Conservation (phyloP, 2,888 invertebrate species). For the Portevinia maculata region DNA sequence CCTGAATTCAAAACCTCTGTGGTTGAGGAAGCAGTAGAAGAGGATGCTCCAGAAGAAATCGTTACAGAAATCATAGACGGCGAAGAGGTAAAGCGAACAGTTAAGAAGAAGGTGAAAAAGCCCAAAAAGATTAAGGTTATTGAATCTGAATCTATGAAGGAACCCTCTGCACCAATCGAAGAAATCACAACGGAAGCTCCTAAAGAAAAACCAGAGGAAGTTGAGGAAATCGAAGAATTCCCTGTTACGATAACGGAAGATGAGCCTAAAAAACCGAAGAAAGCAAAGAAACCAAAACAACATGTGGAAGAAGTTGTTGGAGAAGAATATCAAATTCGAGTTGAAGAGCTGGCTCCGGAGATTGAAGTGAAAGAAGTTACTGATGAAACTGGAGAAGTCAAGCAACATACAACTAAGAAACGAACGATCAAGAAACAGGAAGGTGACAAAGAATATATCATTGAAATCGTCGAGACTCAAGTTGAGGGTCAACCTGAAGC, state of each 20-base stretch:
- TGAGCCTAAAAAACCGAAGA: constrained; percentile 75
- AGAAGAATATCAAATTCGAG: constrained; percentile 77
- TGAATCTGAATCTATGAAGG: constrained; percentile 83
- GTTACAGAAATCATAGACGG: too few species aligned
- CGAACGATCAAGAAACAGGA: constrained; percentile 82
- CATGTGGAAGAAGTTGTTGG: constrained; percentile 50
- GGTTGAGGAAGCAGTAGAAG: constrained; percentile 78
- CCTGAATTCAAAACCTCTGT: constrained; percentile 70
- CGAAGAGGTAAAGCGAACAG: too few species aligned
- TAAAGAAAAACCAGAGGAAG: constrained; percentile 76
- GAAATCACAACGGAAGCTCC: constrained; percentile 42
- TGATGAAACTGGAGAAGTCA: constrained; percentile 78
- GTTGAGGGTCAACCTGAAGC: constrained; percentile 82
- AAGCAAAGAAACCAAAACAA: constrained; percentile 75
- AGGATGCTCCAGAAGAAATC: constrained; percentile 70
- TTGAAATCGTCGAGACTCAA: constrained; percentile 82
- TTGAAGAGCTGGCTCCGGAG: constrained; percentile 81
- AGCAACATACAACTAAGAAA: constrained; percentile 79
- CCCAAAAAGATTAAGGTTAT: constrained; percentile 82
- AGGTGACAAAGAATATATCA: constrained; percentile 82
- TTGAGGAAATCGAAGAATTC: constrained; percentile 78
- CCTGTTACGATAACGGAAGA: constrained; percentile 59
- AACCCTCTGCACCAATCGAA: too few species aligned
- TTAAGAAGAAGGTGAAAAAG: constrained; percentile 77
- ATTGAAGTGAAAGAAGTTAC: constrained; percentile 80